These are phyloP conservation scores for Bucco capensis DNA, from an alignment of 2,113 vertebrate genomes.

Conservation along the genomic window DNA sequence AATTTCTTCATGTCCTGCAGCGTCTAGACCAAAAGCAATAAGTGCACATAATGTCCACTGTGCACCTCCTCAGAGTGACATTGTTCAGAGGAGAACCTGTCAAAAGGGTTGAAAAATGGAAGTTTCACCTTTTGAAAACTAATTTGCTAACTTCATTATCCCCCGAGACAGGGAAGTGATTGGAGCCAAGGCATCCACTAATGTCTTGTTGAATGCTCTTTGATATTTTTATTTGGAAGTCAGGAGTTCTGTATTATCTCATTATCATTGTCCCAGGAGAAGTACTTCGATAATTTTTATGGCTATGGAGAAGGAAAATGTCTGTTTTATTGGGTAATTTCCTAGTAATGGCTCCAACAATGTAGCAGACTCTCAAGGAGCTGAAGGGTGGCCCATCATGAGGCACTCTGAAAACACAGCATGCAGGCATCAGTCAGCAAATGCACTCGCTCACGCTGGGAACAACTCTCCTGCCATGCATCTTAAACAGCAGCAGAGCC, in stretches of 20 bases:
- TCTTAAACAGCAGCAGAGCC: background rate
- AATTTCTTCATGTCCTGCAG: slow-evolving; percentile 25
- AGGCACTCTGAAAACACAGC: background rate
- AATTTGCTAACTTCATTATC: slow-evolving; percentile 66
- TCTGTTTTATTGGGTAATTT: slow-evolving; percentile 60
- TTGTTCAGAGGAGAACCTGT: slow-evolving; percentile 39
- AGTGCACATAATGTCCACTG: background rate
- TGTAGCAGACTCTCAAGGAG: background rate
- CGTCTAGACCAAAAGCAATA: slow-evolving; percentile 61
- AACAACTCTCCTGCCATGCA: background rate
- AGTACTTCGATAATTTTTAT: slow-evolving; percentile 46
- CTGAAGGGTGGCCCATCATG: background rate
- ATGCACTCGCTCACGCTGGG: background rate
- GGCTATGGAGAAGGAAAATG: slow-evolving; percentile 39
- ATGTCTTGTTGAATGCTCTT: slow-evolving; percentile 56
- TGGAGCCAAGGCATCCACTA: slow-evolving; percentile 37
- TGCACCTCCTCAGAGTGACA: slow-evolving; percentile 37
- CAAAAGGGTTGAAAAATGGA: slow-evolving; percentile 31
- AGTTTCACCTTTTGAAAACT: slow-evolving; percentile 64
- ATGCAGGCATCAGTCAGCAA: background rate
- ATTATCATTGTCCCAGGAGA: slow-evolving; percentile 42
- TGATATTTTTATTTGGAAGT: slow-evolving; percentile 9
- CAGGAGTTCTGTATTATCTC: slow-evolving; percentile 57
- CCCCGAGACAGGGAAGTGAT: slow-evolving; percentile 14
- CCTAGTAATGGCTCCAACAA: slow-evolving; percentile 8